Conservation (phyloP, 2,888 invertebrate species). For the Nomada fucata region DNA sequence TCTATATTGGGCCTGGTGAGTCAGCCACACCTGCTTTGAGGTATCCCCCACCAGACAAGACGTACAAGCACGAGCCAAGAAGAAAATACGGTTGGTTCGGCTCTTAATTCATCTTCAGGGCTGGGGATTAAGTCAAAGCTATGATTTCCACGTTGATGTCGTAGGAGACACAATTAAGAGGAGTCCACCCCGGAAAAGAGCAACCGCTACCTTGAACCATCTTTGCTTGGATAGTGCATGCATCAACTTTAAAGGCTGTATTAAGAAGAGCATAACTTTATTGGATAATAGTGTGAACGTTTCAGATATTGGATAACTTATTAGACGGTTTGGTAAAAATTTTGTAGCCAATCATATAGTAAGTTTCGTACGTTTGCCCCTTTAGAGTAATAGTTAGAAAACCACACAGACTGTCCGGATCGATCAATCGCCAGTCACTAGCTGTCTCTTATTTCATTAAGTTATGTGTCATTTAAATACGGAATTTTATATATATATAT, state of each 20-base stretch:
- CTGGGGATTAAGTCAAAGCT: slow-evolving; percentile 40
- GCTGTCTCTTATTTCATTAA: not conserved
- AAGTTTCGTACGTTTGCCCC: not conserved
- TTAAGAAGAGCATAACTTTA: not conserved
- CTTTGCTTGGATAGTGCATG: not conserved
- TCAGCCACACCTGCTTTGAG: slow-evolving; percentile 81
- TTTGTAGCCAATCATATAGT: not conserved
- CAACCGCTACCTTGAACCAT: not conserved
- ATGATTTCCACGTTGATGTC: slow-evolving; percentile 13
- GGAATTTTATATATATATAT: not conserved
- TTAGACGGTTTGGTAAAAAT: not conserved
- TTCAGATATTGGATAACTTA: not conserved
- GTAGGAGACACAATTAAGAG: not conserved
- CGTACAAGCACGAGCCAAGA: slow-evolving; percentile 70
- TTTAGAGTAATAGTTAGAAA: not conserved
- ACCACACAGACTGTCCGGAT: not conserved
- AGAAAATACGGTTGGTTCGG: slow-evolving; percentile 66
- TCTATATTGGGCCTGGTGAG: slow-evolving; percentile 80
- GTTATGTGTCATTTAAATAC: not conserved
- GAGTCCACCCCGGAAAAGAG: no score
- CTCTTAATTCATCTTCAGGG: slow-evolving; percentile 74
- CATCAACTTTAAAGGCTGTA: not conserved
- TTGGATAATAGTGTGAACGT: not conserved
- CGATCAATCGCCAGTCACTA: no score
- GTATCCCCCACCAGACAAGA: slow-evolving; percentile 65